phyloP scores from a whole-genome alignment of 1,140 invertebrate genomes.

The Macrotrachela quadricornifera region DNA sequence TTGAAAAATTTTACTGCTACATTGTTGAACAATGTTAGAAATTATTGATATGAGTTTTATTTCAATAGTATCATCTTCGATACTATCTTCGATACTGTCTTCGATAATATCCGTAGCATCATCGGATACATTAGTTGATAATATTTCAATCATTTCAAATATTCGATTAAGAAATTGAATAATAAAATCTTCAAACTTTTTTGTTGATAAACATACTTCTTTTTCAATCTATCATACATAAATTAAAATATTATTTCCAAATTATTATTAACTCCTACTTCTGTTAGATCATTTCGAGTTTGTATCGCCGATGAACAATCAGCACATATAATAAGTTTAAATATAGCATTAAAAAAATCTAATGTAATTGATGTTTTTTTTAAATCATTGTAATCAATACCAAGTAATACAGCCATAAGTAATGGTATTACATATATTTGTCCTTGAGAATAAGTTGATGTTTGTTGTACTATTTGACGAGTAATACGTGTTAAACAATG shows the following conservation, averaged over 20 bases:
- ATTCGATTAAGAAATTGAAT: conserved; percentile 45
- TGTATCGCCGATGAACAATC: conserved; percentile 54
- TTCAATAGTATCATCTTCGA: no score
- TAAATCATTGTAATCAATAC: conserved; percentile 71
- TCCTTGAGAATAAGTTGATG: conserved; percentile 44
- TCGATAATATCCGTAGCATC: no score
- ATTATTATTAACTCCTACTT: conserved; percentile 21
- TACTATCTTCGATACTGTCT: no score
- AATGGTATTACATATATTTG: conserved; percentile 56
- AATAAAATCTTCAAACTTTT: conserved; percentile 65
- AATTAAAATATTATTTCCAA: no score
- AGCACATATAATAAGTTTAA: conserved; percentile 51
- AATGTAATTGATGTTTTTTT: conserved; percentile 54
- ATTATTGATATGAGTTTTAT: no score
- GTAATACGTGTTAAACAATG: conserved; percentile 48
- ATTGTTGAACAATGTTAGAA: no score
- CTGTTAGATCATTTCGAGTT: conserved; percentile 44
- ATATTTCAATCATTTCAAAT: neutral
- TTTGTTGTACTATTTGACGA: conserved; percentile 37
- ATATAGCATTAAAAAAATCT: conserved; percentile 52
- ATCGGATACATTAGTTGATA: neutral
- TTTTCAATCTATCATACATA: conserved; percentile 41
- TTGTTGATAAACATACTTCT: conserved; percentile 51
- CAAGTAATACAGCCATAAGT: conserved; percentile 52
- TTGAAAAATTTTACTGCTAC: no score